phyloP scores from a whole-genome alignment of 2,797 vertebrate genomes.

The Tenualosa thibaudeaui region DNA sequence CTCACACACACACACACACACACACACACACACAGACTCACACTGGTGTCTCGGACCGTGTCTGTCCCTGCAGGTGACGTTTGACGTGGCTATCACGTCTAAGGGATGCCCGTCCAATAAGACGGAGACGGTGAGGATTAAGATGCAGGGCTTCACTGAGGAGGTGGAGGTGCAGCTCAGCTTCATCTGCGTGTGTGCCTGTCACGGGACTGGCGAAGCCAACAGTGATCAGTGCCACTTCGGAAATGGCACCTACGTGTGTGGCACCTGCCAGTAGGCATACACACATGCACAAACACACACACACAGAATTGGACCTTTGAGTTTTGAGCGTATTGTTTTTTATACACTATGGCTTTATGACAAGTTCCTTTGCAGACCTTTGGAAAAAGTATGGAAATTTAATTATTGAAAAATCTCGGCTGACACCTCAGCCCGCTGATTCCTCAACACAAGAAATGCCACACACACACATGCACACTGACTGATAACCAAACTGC shows the following conservation, averaged over 20 bases:
- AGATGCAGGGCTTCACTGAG: conserved; percentile 91
- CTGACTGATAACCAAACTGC: too few species aligned
- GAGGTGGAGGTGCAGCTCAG: conserved; percentile 88
- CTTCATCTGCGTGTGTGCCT: conserved; percentile 92
- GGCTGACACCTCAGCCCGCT: too few species aligned
- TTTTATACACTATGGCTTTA: too few species aligned
- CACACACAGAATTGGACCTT: not conserved
- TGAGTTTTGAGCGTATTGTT: too few species aligned
- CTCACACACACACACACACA: too few species aligned
- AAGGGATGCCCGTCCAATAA: conserved; percentile 85
- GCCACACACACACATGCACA: too few species aligned
- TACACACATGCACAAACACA: not conserved
- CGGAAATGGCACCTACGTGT: conserved; percentile 92
- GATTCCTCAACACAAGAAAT: too few species aligned
- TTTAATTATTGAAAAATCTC: too few species aligned
- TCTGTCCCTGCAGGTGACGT: conserved; percentile 78
- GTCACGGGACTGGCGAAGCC: conserved; percentile 75
- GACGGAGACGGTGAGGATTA: conserved; percentile 85
- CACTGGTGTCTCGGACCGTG: not conserved
- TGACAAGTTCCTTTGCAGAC: too few species aligned
- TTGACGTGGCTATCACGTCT: conserved; percentile 86
- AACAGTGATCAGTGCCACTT: conserved; percentile 77
- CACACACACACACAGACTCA: not conserved
- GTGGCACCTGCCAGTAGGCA: conserved; percentile 92
- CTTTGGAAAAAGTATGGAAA: too few species aligned